Base-by-base conservation (phyloP, 2,888 invertebrate species). In the Embidobia sp. region DNA sequence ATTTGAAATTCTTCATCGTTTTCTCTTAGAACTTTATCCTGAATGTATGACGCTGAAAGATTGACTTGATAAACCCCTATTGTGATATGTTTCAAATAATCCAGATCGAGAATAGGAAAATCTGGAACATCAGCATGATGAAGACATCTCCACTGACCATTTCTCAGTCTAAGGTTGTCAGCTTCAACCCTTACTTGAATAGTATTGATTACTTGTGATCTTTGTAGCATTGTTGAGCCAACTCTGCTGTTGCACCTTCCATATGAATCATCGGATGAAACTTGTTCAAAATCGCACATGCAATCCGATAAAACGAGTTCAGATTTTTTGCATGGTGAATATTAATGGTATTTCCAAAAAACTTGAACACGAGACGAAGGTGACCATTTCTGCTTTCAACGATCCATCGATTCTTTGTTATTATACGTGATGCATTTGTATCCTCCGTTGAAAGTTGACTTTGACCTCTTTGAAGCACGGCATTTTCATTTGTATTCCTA, bases 21-120 rank as follows among this genome's bases (percentile, higher is more conserved):
- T 3, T 22, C 22, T 22, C 22, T 27, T 15, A 22, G 1, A 0
- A 64, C 11, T 19, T 73, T 67, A 29, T 76, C 76, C 48, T 76
- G 55, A 6, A 64, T 42, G 15, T 76, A 76, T 13, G 42, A 55
- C 13, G 18, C 33, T 16, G 69, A 15, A 16, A 75, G 55, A 15
- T 59, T 44, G 3, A 67, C 27, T 44, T 76, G 69, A 16, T 57
- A 70, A 18, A 33, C 7, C 3, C 63, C 55, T 11, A 69, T 19
- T 8, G 69, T 55, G n/a, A 76, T 22, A 42, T 42, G 49, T 22
- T 46, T 48, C 16, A 76, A 35, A 46, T 70, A 70, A 35, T 67
- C 11, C 1, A 73, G 27, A 53, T n/a, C 6, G 2, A 29, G n/a
- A 5, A 3, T 29, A 5, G 29, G 29, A n/a, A 29, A 29, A n/a